Conservation (phyloP, 2,888 invertebrate species). For the Corbicula japonica region DNA sequence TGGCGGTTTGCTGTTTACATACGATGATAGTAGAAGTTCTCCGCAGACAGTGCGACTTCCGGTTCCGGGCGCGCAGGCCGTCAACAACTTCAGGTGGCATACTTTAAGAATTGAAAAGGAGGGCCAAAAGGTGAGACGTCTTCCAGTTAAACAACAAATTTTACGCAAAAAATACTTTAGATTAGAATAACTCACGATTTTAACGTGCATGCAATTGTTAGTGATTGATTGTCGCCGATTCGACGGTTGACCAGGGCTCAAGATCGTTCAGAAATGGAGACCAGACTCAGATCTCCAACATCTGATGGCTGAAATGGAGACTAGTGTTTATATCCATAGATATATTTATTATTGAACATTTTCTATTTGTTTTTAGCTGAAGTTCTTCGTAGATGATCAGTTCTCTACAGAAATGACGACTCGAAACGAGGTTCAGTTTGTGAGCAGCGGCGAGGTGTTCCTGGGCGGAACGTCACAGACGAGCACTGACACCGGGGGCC, state of each 20-base stretch:
- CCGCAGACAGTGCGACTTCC: conserved; percentile 65
- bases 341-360: background rate
- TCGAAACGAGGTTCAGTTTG: conserved; percentile 69
- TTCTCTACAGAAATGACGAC: conserved; percentile 60
- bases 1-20: conserved; percentile 76
- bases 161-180: no score
- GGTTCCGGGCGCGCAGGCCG: conserved; percentile 41
- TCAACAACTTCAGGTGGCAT: conserved; percentile 78
- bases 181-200: no score
- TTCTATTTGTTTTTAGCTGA: conserved; percentile 67
- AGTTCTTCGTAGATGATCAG: conserved; percentile 77
- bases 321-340: no score
- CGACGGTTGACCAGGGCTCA: no score
- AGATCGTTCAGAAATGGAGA: no score
- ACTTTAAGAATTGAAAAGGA: conserved; percentile 67
- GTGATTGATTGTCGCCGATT: no score
- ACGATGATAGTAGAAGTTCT: conserved; percentile 66
- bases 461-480: conserved; percentile 79
- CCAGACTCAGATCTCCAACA: no score
- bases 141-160: no score
- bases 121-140: conserved; percentile 68
- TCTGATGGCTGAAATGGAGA: no score
- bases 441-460: conserved; percentile 74
- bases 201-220: no score
- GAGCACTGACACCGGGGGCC: conserved; percentile 66